Evolutionary conservation across 2,797 vertebrate species (phyloP).

Genomic region (Etheostoma nigrum): DNA sequence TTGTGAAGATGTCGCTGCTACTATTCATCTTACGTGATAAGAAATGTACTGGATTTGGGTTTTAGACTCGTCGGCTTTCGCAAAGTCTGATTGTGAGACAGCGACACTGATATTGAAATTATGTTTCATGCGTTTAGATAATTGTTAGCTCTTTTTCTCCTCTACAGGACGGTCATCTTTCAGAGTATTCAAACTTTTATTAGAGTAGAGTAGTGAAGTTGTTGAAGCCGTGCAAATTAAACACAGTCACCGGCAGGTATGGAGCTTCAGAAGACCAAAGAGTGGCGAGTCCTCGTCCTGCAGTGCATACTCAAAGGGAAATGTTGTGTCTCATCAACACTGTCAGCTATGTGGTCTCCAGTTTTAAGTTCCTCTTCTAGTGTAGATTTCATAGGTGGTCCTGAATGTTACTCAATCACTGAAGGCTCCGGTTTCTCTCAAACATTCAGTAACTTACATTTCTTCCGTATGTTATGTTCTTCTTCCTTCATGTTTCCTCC

Average conservation of each 20-base stretch:
- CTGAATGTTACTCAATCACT: neutral
- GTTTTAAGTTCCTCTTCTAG: neutral
- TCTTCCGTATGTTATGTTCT: neutral
- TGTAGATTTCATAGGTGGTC: conserved; percentile 38
- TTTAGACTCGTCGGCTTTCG: neutral
- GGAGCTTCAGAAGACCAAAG: neutral
- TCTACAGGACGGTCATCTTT: neutral
- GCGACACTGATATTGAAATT: neutral
- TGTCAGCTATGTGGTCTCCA: conserved; percentile 11
- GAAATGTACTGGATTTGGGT: too few species aligned
- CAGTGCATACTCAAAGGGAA: conserved; percentile 24
- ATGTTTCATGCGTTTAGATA: too few species aligned
- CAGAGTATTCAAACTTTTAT: neutral
- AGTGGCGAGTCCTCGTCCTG: neutral
- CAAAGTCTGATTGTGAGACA: neutral
- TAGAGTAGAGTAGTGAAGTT: neutral
- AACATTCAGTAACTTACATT: neutral
- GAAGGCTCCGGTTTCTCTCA: conserved; percentile 9
- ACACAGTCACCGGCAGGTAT: neutral
- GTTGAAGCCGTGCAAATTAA: neutral
- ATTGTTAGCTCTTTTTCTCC: neutral
- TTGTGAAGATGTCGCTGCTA: neutral
- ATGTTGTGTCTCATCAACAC: conserved; percentile 41
- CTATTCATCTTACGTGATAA: too few species aligned
- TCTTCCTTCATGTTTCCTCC: neutral